Conservation (phyloP, 2,797 vertebrate species). For the Loris lydekkerianus region DNA sequence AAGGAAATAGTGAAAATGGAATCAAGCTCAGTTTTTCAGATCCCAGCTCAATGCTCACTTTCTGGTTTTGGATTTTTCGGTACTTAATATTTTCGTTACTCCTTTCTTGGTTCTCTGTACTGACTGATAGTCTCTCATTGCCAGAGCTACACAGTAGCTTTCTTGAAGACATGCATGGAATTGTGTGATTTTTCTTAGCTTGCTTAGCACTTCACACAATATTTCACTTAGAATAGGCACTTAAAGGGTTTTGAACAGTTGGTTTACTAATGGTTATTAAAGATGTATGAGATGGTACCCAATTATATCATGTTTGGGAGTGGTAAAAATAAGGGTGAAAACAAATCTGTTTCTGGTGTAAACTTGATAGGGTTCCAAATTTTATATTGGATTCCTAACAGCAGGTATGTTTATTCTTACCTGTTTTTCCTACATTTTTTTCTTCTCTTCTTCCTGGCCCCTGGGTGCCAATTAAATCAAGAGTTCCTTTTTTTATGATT, state of each 20-base stretch:
- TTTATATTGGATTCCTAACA: conserved; percentile 17
- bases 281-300: conserved; percentile 34
- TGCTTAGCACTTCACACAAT: conserved; percentile 33
- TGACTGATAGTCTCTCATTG: not conserved
- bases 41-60: not conserved
- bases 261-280: conserved; percentile 53
- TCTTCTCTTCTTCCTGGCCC: conserved; percentile 13
- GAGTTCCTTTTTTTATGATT: conserved; percentile 11
- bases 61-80: conserved; percentile 51
- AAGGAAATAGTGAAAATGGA: not conserved
- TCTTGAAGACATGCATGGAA: not conserved
- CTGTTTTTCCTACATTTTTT: conserved; percentile 2
- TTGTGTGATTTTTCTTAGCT: conserved; percentile 25
- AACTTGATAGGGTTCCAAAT: conserved; percentile 41
- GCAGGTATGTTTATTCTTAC: not conserved
- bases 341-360: conserved; percentile 54
- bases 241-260: conserved; percentile 37
- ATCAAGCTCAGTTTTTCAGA: not conserved
- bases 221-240: conserved; percentile 17
- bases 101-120: not conserved
- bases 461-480: not conserved
- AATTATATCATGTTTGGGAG: not conserved
- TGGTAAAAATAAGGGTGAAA: conserved; percentile 21
- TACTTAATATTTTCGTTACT: not conserved
- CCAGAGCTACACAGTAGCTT: not conserved